Conservation (phyloP, 1,140 invertebrate genomes). For the Lordiphosa mommai region DNA sequence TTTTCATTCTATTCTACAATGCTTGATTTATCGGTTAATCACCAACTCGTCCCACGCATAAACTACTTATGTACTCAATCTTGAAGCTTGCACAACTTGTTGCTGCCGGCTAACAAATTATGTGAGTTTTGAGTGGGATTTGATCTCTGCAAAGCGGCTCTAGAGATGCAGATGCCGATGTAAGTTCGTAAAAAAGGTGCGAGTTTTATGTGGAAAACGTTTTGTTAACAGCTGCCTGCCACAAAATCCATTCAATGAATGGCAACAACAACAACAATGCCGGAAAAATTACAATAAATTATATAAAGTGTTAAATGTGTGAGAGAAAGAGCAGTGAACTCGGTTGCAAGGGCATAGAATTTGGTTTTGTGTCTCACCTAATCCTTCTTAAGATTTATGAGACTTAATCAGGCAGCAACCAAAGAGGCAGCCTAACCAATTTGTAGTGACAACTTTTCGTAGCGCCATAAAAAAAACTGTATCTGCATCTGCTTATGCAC, state of each 20-base stretch:
- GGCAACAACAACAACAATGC: background rate
- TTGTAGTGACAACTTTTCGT: slow-evolving; percentile 69
- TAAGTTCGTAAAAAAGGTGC: slow-evolving; percentile 50
- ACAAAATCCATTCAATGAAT: slow-evolving; percentile 22
- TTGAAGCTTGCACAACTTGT: slow-evolving; percentile 53
- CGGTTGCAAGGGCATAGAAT: slow-evolving; percentile 2
- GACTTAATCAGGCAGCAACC: slow-evolving; percentile 53
- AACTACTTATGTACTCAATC: slow-evolving; percentile 39
- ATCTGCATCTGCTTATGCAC: slow-evolving; percentile 2
- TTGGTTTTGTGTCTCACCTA: slow-evolving; percentile 26
- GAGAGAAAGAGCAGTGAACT: slow-evolving; percentile 26
- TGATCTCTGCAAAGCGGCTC: slow-evolving; percentile 49
- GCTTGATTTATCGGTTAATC: slow-evolving; percentile 46
- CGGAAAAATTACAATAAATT: slow-evolving; percentile 71
- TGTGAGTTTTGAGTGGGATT: slow-evolving; percentile 65
- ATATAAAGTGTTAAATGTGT: slow-evolving; percentile 75
- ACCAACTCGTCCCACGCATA: slow-evolving; percentile 41
- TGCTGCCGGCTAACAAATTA: slow-evolving; percentile 59
- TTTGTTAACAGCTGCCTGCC: slow-evolving; percentile 65
- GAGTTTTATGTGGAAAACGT: slow-evolving; percentile 72
- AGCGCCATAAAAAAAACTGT: slow-evolving; percentile 62
- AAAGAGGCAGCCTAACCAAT: slow-evolving; percentile 46
- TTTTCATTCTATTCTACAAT: slow-evolving; percentile 6
- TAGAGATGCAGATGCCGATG: slow-evolving; percentile 37
- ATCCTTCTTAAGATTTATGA: slow-evolving; percentile 63